Base-by-base conservation (phyloP, 2,888 invertebrate genomes). In the Agonopterix alstromeriana region DNA sequence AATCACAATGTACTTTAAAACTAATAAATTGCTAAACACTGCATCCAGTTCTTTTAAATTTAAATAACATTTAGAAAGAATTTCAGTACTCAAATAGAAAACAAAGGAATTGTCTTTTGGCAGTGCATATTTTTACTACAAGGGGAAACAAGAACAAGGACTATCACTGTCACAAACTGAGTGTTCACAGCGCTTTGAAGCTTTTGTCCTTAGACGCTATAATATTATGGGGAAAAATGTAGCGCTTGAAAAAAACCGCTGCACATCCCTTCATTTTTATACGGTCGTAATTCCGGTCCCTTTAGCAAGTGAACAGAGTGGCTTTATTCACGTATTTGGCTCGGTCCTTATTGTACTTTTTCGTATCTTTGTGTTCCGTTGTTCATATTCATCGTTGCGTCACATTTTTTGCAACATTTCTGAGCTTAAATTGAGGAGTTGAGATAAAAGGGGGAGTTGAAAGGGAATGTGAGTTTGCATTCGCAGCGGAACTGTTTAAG, bases 321-420 rank as follows among this genome's bases (percentile, higher is more conserved):
- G 63, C 67, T 73, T 75, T 72, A 72, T 77, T 65, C 65, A 57
- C 63, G 67, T 67, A 71, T 75, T 73, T 68, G 65, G 63, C 60
- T 64, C 68, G 63, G 67, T 59, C 69, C 67, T 72, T 71, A 73
- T 74, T 77, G 71, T 74, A 67, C 71, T 71, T 77, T 72, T 75
- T 70, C 75, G 74, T 75, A 73, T 75, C 67, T 69, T 67, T 67
- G 67, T 68, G 71, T 68, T 52, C 58, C 60, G 66, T 65, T 69
- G 69, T 72, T 70, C 63, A 57, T 63, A 60, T 63, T 63, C 65
- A 60, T 59, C 52, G 48, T 43, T 48, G 56, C 50, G 38, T 10
- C 36, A 35, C 40, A 9, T 49, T 47, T 49, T 58, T 47, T 12
- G n/a, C 42, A 49, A 43, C 54, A 51, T 55, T 59, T 48, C 51